Conservation (phyloP, 2,797 vertebrate species). For the Tarsius wallacei region DNA sequence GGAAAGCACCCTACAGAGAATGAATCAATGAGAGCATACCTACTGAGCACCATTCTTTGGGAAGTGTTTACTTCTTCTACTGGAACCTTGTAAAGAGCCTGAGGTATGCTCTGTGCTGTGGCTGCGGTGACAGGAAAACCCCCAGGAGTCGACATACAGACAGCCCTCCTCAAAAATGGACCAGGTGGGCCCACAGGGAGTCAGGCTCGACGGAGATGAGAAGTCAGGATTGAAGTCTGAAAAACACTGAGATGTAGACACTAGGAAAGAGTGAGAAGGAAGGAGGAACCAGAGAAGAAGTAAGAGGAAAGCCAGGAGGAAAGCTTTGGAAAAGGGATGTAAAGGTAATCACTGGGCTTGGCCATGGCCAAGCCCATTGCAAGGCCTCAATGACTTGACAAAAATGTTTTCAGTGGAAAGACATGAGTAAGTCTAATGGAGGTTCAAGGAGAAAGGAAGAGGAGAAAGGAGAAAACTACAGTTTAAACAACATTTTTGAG, state of each 20-base stretch:
- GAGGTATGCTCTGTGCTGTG: neutral
- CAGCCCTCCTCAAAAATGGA: accelerated
- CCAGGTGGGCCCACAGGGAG: too few relatives aligned
- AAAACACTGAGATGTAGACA: neutral
- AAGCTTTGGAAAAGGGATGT: too few relatives aligned
- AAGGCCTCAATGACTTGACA: accelerated
- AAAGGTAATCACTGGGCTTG: neutral
- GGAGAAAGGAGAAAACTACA: neutral
- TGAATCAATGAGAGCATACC: neutral
- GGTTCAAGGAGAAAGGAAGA: neutral
- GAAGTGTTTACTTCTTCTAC: neutral
- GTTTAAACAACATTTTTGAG: neutral
- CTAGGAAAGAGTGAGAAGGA: neutral
- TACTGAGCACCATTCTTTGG: too few relatives aligned
- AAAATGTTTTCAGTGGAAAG: neutral
- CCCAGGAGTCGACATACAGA: accelerated
- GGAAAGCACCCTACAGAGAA: neutral
- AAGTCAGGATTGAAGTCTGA: neutral
- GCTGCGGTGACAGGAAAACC: neutral
- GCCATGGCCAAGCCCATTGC: too few relatives aligned
- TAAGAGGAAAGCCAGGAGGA: neutral
- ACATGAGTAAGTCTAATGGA: neutral
- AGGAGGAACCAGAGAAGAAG: neutral
- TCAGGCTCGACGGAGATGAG: neutral
- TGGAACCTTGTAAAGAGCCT: neutral